Evolutionary conservation across 92 coral and sea anemone genomes (phyloP).

Genomic region (Umimayanthus kanabou): DNA sequence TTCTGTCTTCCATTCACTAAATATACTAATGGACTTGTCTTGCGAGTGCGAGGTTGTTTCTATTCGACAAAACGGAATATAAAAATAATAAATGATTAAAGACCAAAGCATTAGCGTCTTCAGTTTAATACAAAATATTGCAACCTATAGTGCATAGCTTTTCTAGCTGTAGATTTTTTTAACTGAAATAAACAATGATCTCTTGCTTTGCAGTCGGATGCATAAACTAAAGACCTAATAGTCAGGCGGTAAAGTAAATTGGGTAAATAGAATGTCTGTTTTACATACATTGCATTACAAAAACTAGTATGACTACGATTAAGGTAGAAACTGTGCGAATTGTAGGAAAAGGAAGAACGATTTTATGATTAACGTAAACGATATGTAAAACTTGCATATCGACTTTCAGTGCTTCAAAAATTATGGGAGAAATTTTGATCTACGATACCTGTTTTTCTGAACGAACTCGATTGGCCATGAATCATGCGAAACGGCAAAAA

Average conservation of each 20-base stretch:
- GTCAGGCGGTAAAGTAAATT: not conserved
- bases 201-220: not conserved
- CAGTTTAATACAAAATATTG: not conserved
- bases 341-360: not conserved
- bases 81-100: not conserved
- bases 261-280: not conserved
- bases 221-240: too few species aligned
- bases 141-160: not conserved
- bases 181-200: not conserved
- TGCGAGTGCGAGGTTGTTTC: not conserved
- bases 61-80: not conserved
- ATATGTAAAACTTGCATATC: not conserved
- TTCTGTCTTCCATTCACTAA: not conserved
- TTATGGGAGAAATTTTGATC: not conserved
- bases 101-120: not conserved
- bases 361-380: not conserved
- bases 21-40: not conserved
- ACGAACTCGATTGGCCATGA: slow-evolving; percentile 7
- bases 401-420: not conserved
- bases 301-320: not conserved
- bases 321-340: not conserved
- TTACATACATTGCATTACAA: not conserved
- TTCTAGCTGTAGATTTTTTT: too few species aligned
- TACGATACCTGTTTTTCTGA: slow-evolving; percentile 10
- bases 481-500: not conserved